Base-by-base conservation (phyloP, 1,140 invertebrate genomes). In the Megalopta genalis region DNA sequence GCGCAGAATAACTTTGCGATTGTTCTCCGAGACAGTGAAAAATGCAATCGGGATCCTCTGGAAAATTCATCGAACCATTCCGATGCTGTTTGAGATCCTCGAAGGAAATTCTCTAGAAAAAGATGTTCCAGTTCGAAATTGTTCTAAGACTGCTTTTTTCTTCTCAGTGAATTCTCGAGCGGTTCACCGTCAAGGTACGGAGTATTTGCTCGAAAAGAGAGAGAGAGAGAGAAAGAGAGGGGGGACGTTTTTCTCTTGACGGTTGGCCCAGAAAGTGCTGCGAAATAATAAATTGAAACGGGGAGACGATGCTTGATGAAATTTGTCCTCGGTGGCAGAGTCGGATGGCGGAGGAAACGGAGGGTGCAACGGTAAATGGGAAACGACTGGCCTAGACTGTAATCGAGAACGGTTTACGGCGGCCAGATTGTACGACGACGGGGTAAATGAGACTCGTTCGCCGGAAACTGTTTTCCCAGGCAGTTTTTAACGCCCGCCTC, bases 361-460 rank as follows among this genome's bases (percentile, higher is more conserved):
- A 42, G 10, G 49, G 18, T 9, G 52, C 27, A 46, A 42, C 14
- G n/a, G 25, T 67, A 59, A 32, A 67, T 46, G 49, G 25, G 25
- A 46, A n/a, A 69, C 18, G 67, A 57, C 37, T 14, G 49, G 42
- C n/a, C 39, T 49, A 25, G 23, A 12, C 7, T 49, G 42, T 37
- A 74, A 74, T 64, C 21, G 71, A 63, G 39, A 52, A 64, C 25
- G 16, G 21, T 73, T 65, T 54, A 74, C 23, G 25, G 42, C 59
- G 49, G 14, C 32, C 21, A 23, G 46, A 52, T 37, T 7, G 27
- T 65, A 52, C 32, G 46, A 52, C 32, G 46, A 2, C 39, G 27
- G 18, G 39, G 59, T 46, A n/a, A 46, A 62, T 10, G 57, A 18
- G 25, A n/a, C 49, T 52, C 16, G 49, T 52, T 21, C 16, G 1